Evolutionary conservation across 2,797 vertebrate species (phyloP), one percentile per base, ranked within the genome.

Genomic region (Cyprinella venusta): DNA sequence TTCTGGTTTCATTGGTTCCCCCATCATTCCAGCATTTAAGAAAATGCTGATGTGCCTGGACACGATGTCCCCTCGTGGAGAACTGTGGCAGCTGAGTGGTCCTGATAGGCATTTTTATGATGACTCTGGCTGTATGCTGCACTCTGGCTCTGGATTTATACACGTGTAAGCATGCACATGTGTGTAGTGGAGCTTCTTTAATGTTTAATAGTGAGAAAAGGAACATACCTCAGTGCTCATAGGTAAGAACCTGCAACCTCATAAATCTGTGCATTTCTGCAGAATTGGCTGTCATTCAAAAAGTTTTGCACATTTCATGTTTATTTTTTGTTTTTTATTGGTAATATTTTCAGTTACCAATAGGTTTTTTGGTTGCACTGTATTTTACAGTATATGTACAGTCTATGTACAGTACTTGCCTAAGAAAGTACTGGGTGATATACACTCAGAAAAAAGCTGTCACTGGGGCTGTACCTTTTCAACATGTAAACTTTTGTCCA

Each of bases 41-140:
- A 79, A 79, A 79, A 18, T 69, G 64, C 77, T 69, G 48, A 79
- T 79, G 77, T 79, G 64, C 33, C 33, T 56, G 33, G n/a, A 30
- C 64, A 56, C 6, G 3, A 79, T 56, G 64, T 79, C 30, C 15
- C 64, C n/a, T 68, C 21, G 13, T 40, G 77, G 48, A 69, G 50
- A 54, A 79, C 77, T 56, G 63, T 54, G 77, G 63, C 77, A 68
- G 77, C 50, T 69, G 77, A 79, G 64, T 56, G 64, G 33, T 79
- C 77, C 64, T 69, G 64, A 79, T 56, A 54, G 33, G 15, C 1
- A 1, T 33, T 56, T 69, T 56, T 79, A 36, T 79, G 77, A 79
- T 79, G 77, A 79, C 48, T 79, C 77, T 67, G 30, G 48, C 64
- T 68, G 33, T 54, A 69, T 38, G n/a, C 33, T 50, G 76, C 19